Evolutionary conservation across 2,113 vertebrate genomes (phyloP).

Genomic region (Uria aalge): DNA sequence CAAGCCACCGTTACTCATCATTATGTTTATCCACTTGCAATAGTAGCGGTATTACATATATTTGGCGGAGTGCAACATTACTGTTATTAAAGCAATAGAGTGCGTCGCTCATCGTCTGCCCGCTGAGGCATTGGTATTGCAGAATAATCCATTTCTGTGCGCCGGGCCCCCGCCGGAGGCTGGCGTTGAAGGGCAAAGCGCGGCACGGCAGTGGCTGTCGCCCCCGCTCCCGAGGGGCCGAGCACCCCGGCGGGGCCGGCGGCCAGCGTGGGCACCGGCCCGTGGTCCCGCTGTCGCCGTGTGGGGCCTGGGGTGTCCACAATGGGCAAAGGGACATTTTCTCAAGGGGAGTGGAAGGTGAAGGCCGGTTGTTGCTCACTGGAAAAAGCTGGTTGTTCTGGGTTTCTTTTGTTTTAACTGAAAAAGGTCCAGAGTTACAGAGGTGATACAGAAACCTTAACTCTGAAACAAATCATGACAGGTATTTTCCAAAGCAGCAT

Average conservation of each 20-base stretch:
- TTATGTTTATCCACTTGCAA: neutral
- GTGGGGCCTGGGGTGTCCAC: fast-evolving
- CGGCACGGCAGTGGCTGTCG: neutral
- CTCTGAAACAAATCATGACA: neutral
- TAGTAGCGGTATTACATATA: neutral
- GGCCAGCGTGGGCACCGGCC: neutral
- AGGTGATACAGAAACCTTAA: neutral
- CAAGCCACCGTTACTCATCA: neutral
- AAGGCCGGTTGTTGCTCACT: neutral
- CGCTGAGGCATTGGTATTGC: neutral
- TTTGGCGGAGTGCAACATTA: neutral
- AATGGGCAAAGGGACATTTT: neutral
- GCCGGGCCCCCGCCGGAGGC: neutral
- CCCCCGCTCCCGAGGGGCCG: neutral
- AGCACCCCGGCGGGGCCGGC: no score
- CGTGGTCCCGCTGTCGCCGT: neutral
- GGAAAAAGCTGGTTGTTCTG: neutral
- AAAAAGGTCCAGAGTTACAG: neutral
- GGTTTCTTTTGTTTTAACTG: neutral
- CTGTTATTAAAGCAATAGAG: neutral
- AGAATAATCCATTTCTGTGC: neutral
- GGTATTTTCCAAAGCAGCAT: neutral
- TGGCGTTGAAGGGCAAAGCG: neutral
- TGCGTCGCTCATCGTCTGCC: neutral
- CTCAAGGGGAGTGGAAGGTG: neutral